phyloP scores from a whole-genome alignment of 2,888 invertebrate genomes.

The Julus scandinavius region DNA sequence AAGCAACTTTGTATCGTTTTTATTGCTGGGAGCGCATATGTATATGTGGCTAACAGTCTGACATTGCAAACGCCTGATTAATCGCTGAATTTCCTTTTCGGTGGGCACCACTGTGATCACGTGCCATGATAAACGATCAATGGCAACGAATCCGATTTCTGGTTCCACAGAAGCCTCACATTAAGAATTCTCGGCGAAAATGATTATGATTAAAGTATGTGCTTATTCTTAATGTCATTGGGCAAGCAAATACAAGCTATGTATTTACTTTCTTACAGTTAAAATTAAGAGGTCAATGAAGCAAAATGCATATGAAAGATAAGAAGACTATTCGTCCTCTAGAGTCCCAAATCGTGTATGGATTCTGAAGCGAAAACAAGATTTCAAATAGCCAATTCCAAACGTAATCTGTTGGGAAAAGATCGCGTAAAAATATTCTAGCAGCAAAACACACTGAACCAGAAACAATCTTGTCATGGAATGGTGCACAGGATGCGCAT shows the following conservation, averaged over 20 bases:
- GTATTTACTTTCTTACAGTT: not conserved
- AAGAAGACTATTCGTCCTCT: not conserved
- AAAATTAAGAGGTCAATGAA: not conserved
- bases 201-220: not conserved
- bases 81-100: not conserved
- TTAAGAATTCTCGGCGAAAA: not conserved
- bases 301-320: not conserved
- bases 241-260: not conserved
- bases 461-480: not conserved
- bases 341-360: not conserved
- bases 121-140: not conserved
- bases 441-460: not conserved
- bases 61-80: not conserved
- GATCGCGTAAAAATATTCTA: not conserved
- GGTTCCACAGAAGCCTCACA: too few relatives aligned
- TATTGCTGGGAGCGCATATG: not conserved
- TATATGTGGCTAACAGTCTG: not conserved
- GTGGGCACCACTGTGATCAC: not conserved
- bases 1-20: too few relatives aligned
- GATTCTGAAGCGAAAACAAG: not conserved
- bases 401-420: not conserved
- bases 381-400: constrained; percentile 1
- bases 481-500: not conserved
- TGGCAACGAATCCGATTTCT: not conserved
- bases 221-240: not conserved